A percentile compares a stretch with the other conserved stretches of the same genome.
Evolutionary conservation across 2,113 vertebrate species (phyloP).

Genomic region (Fregata magnificens): DNA sequence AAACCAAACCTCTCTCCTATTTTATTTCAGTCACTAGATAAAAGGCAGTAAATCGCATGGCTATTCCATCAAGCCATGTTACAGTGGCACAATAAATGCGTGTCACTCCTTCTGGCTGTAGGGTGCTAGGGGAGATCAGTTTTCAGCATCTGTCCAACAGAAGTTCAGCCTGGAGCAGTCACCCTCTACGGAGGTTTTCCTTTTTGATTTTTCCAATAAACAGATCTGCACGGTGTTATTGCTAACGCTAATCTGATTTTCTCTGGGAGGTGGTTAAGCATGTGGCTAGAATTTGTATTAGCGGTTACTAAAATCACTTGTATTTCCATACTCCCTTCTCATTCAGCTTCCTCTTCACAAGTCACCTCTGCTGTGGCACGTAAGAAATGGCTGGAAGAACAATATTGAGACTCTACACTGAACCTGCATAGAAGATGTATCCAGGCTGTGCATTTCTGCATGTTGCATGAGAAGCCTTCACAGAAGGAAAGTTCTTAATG

Average conservation of each 20-base stretch:
- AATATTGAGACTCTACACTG: background rate
- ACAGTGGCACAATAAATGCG: background rate
- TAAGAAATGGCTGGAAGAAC: background rate
- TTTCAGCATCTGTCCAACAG: background rate
- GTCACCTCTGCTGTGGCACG: background rate
- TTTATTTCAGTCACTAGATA: background rate
- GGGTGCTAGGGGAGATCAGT: background rate
- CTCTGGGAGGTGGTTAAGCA: background rate
- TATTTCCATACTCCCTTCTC: background rate
- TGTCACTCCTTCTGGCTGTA: background rate
- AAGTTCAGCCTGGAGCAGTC: background rate
- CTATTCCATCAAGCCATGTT: background rate
- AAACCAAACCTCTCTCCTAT: background rate
- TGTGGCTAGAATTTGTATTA: background rate
- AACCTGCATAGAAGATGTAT: background rate
- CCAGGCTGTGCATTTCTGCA: background rate
- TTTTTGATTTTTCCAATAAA: background rate
- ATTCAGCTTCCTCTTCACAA: background rate
- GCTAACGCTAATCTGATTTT: background rate
- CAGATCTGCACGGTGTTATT: background rate
- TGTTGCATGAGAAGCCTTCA: background rate
- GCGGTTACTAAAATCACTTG: background rate
- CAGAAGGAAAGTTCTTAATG: background rate
- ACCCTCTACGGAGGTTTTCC: background rate
- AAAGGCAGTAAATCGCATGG: background rate